These are phyloP conservation scores for Taurulus bubalis DNA, from an alignment of 2,113 vertebrate genomes.

Conservation along the genomic window DNA sequence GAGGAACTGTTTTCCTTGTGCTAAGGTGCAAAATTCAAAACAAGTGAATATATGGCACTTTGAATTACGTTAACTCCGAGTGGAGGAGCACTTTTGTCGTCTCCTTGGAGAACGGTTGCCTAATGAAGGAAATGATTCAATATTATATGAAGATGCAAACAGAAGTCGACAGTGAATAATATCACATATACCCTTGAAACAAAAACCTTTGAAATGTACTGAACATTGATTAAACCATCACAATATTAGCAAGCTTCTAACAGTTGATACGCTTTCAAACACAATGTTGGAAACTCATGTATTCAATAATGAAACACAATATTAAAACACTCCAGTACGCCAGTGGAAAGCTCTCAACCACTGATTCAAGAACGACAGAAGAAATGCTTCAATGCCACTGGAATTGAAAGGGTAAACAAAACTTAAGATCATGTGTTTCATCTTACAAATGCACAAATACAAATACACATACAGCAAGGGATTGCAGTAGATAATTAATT, in stretches of 20 bases:
- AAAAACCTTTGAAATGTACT: not conserved
- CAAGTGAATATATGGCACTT: not conserved
- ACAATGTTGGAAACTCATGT: not conserved
- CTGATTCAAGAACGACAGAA: not conserved
- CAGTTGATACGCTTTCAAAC: not conserved
- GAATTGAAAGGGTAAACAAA: not conserved
- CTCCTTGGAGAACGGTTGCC: not conserved
- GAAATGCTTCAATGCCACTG: not conserved
- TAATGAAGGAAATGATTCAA: not conserved
- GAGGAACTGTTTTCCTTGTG: not conserved
- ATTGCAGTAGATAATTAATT: not conserved
- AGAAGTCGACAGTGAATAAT: not conserved
- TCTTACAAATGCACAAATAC: not conserved
- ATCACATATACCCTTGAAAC: not conserved
- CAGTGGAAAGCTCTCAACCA: not conserved
- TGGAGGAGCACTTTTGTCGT: not conserved
- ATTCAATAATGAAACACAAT: not conserved
- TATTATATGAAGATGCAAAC: slow-evolving; percentile 8
- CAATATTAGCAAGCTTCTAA: not conserved
- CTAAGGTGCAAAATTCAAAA: not conserved
- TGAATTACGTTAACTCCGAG: not conserved
- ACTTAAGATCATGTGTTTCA: not conserved
- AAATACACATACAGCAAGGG: not conserved
- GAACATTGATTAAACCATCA: not conserved
- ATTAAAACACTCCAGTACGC: not conserved